A percentile compares a stretch with the other conserved stretches of the same genome.
Evolutionary conservation across 2,888 invertebrate species (phyloP).

Genomic region (Aleiodes alternator): DNA sequence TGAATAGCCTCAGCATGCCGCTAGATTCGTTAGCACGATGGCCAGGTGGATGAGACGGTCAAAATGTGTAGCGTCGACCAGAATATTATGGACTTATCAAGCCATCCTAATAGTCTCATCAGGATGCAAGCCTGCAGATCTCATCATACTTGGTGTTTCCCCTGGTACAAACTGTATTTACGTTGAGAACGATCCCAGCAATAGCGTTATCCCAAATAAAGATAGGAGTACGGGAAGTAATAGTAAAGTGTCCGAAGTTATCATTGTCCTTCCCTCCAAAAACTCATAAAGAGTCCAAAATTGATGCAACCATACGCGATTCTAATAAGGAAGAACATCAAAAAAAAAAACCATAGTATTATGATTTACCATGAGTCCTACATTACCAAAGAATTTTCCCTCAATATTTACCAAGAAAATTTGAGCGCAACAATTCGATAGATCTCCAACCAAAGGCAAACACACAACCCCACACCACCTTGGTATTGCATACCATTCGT

Average conservation of each 20-base stretch:
- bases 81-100: conserved; percentile 75
- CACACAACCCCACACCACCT: conserved; percentile 1
- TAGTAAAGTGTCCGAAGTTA: conserved; percentile 58
- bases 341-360: too few species aligned
- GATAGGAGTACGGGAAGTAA: conserved; percentile 68
- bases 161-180: conserved; percentile 57
- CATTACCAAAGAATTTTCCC: not conserved
- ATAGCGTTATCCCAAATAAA: conserved; percentile 57
- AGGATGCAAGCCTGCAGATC: conserved; percentile 74
- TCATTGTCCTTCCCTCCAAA: not conserved
- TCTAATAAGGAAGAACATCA: not conserved
- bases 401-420: conserved; percentile 5
- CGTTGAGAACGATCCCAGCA: conserved; percentile 65
- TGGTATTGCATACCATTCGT: conserved; percentile 61
- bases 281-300: not conserved
- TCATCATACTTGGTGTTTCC: conserved; percentile 69
- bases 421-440: conserved; percentile 52
- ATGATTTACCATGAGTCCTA: too few species aligned
- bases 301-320: not conserved
- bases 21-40: conserved; percentile 43
- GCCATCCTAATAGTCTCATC: conserved; percentile 75
- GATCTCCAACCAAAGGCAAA: conserved; percentile 51
- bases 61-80: conserved; percentile 65
- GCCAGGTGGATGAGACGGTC: conserved; percentile 67
- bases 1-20: not conserved